These are phyloP conservation scores for Okapia johnstoni DNA, from an alignment of 2,113 vertebrate genomes.

Conservation along the genomic window DNA sequence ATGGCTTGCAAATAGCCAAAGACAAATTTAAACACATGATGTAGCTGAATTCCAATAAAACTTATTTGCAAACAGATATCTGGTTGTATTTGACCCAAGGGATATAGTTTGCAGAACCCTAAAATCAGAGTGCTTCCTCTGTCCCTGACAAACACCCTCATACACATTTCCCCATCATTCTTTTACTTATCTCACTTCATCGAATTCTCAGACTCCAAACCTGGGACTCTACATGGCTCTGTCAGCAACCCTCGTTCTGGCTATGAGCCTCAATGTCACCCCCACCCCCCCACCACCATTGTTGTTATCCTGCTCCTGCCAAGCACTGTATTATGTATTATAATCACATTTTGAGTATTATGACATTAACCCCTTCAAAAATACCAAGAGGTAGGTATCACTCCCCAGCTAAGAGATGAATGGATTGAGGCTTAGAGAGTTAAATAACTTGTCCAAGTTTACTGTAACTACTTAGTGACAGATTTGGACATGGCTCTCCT, in stretches of 20 bases:
- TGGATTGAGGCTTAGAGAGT: background rate
- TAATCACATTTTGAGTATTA: background rate
- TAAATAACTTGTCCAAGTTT: background rate
- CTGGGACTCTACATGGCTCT: background rate
- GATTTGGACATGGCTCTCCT: background rate
- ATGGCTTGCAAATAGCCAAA: background rate
- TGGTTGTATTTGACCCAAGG: background rate
- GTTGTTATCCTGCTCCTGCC: background rate
- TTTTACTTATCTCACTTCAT: background rate
- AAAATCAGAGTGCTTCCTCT: background rate
- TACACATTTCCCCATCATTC: background rate
- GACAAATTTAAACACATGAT: background rate
- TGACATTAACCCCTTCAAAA: background rate
- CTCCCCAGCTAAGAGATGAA: background rate
- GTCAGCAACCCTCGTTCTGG: background rate
- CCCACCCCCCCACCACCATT: background rate
- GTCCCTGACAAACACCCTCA: background rate
- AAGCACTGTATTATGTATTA: background rate
- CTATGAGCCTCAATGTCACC: background rate
- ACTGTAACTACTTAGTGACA: background rate
- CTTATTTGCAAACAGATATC: background rate
- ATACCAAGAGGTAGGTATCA: background rate
- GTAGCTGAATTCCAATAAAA: background rate
- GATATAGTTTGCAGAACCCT: background rate
- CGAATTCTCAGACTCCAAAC: background rate